Evolutionary conservation across 2,888 invertebrate species (phyloP), one percentile per base, ranked within the genome.

Genomic region (Drosophila falleni): DNA sequence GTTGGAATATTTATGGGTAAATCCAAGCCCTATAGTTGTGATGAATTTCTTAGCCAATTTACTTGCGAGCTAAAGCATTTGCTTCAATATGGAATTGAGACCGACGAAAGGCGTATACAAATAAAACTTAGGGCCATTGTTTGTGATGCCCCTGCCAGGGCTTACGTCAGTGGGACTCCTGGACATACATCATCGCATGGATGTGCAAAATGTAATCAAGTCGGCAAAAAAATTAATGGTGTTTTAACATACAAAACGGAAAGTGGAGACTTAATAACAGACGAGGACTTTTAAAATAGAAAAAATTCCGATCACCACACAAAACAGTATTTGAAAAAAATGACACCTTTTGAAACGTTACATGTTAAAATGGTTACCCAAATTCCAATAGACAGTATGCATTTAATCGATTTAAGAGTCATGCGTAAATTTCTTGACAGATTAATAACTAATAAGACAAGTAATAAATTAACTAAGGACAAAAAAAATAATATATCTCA

Each of bases 81-180:
- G n/a, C 13, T 54, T 42, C 4, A 42, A 9, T 19, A 42, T n/a
- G n/a, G 42, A 55, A 16, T 31, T 31, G 8, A 42, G 0, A 13
- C 1, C 13, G 31, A 54, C 8, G 13, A 42, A 42, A 42, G 9
- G 15, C 15, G 5, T 1, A 42, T 33, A 13, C 1, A 42, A 31
- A 31, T 54, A 50, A 41, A 19, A 19, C 6, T 23, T 5, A 26
- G 26, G 5, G 33, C 26, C 10, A 42, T 42, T 19, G 54, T 42
- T 42, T 55, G 41, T 41, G 41, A 54, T 31, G 16, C 41, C 29
- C 16, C 41, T 16, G 29, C 29, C 10, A 54, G 29, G 29, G 41
- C 41, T 41, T 41, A 54, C 15, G 16, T 54, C 41, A 54, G 54
- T 54, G 54, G 41, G 42, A 54, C 54, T 42, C 31, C 54, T 9